Evolutionary conservation across 2,888 invertebrate species (phyloP).

Genomic region (Drosophila incognita): DNA sequence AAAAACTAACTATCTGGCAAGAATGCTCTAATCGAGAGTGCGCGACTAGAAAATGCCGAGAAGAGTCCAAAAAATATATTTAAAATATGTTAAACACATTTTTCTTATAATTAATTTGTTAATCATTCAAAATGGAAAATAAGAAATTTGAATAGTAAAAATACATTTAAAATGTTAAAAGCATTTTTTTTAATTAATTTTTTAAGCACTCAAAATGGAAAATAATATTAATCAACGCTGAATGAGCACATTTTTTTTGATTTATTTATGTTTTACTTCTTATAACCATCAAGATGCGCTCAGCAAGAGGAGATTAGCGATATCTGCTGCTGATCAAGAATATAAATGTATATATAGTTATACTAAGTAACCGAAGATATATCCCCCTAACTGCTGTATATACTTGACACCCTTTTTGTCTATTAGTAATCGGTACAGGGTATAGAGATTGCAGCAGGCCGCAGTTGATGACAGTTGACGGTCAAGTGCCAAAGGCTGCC

Average conservation of each 20-base stretch:
- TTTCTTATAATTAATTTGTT: fast-evolving
- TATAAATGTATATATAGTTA: not conserved
- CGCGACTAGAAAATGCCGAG: not conserved
- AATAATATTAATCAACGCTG: not conserved
- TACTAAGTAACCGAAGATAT: not conserved
- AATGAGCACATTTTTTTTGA: not conserved
- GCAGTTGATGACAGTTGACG: constrained; percentile 64
- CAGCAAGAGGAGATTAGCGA: not conserved
- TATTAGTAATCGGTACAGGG: not conserved
- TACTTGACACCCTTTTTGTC: not conserved
- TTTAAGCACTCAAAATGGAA: not conserved
- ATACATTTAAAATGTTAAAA: not conserved
- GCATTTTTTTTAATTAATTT: not conserved
- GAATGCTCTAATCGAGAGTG: not conserved
- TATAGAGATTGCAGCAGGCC: constrained; percentile 32
- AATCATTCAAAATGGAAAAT: not conserved
- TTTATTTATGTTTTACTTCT: not conserved
- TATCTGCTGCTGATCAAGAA: not conserved
- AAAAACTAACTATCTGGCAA: constrained; percentile 11
- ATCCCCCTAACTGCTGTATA: not conserved
- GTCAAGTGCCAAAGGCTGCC: constrained; percentile 73
- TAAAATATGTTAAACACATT: not conserved
- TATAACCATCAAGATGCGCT: not conserved
- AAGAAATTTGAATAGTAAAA: not conserved
- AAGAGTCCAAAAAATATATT: not conserved